A percentile compares a stretch with the other conserved stretches of the same genome.
Conservation (phyloP, 2,888 invertebrate species). For the Eueremaeus valkanovi region DNA sequence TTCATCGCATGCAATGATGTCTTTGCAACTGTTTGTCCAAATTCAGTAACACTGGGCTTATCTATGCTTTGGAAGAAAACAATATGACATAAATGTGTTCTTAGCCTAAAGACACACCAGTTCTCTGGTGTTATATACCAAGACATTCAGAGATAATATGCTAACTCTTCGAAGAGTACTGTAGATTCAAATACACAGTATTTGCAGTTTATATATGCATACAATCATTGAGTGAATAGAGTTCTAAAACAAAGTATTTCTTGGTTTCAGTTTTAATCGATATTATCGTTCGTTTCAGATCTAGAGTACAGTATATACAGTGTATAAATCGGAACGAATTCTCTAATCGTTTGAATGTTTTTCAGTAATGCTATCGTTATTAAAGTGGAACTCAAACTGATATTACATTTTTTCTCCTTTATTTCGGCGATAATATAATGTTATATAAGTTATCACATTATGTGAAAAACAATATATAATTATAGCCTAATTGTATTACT, state of each 20-base stretch:
- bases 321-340: background rate
- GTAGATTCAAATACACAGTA: background rate
- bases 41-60: background rate
- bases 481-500: background rate
- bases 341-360: background rate
- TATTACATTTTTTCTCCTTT: background rate
- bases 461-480: constrained; percentile 2
- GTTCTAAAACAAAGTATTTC: background rate
- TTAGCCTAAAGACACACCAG: background rate
- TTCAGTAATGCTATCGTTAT: constrained; percentile 1
- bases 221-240: background rate
- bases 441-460: constrained; percentile 8
- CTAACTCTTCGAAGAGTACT: background rate
- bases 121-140: background rate
- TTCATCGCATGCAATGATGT: background rate
- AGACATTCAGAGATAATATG: background rate
- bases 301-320: background rate
- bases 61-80: background rate
- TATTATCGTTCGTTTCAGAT: background rate
- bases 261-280: background rate
- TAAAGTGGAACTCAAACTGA: background rate
- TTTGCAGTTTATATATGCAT: background rate
- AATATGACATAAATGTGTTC: constrained; percentile 6
- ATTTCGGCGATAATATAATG: background rate
- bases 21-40: background rate